Evolutionary conservation across 2,797 vertebrate genomes (phyloP), one percentile per base, ranked within the genome.

Genomic region (Aratinga solstitialis): DNA sequence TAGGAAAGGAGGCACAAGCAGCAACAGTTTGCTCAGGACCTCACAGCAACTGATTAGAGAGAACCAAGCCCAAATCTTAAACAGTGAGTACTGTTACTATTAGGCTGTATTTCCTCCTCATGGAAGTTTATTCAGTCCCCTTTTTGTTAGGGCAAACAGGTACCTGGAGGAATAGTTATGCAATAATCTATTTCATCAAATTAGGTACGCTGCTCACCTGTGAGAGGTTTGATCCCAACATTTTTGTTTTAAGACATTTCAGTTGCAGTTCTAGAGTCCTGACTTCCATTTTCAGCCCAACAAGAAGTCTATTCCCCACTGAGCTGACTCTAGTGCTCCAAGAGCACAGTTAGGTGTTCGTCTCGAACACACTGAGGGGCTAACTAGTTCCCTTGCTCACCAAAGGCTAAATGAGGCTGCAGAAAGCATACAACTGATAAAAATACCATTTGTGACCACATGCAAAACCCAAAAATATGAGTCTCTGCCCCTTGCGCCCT

Each of bases 301-400:
- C 13, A 36, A 43, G 45, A 1, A 84, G 54, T 21, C 26, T 14
- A n/a, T 13, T 89, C 15, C 58, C 16, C 19, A 7, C 8, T 1
- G 1, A 47, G 36, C 30, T 17, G 9, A 40, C 38, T 66, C 12
- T 4, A 24, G 36, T 42, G 26, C 51, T 71, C 53, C 27, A 51
- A 36, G 27, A 65, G 8, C 72, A 26, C 1, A 0, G 23, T 18
- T 9, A 5, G 34, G 22, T 11, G 6, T 53, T 32, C 32, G 26
- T 4, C 48, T 42, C 42, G 23, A 29, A 53, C 14, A 12, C 0
- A 0, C 12, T 1, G 2, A 51, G 40, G 7, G 27, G 11, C 40
- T 63, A 63, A 2, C 22, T 10, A 32, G 59, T 6, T 87, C 43
- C 38, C 34, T 23, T 23, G n/a, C 9, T 77, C 29, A 18, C 32